Conservation (phyloP, 2,888 invertebrate species). For the Nephrotoma flavescens region DNA sequence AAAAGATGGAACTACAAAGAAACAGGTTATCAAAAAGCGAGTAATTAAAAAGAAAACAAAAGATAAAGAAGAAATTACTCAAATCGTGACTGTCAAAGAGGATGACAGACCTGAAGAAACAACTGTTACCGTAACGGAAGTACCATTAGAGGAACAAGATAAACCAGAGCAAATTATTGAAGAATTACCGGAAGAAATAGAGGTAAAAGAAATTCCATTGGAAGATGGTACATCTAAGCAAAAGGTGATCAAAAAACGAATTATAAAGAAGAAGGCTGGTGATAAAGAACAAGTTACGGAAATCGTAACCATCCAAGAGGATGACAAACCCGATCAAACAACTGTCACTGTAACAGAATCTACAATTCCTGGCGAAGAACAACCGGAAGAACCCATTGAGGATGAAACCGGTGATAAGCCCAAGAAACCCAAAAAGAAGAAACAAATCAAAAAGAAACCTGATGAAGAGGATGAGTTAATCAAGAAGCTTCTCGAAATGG, state of each 20-base stretch:
- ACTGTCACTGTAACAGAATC: slow-evolving; percentile 17
- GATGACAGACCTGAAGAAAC: slow-evolving; percentile 28
- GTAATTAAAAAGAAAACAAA: slow-evolving; percentile 26
- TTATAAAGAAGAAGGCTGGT: slow-evolving; percentile 24
- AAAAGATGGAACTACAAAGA: slow-evolving; percentile 19
- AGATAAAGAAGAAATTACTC: slow-evolving; percentile 26
- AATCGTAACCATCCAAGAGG: slow-evolving; percentile 25
- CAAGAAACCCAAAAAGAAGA: slow-evolving; percentile 16
- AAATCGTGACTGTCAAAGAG: slow-evolving; percentile 29
- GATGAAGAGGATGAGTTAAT: slow-evolving; percentile 26
- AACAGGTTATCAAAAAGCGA: slow-evolving; percentile 21
- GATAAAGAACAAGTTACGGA: slow-evolving; percentile 26
- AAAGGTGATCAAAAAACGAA: slow-evolving; percentile 23
- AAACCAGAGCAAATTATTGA: slow-evolving; percentile 11
- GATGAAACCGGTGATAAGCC: slow-evolving; percentile 5
- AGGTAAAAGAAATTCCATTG: slow-evolving; percentile 23
- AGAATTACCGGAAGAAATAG: slow-evolving; percentile 9
- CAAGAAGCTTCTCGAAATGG: slow-evolving; percentile 20
- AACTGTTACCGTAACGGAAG: slow-evolving; percentile 20
- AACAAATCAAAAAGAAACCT: slow-evolving; percentile 18
- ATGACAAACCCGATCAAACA: slow-evolving; percentile 22
- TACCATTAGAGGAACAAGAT: slow-evolving; percentile 12
- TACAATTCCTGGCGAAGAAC: slow-evolving; percentile 11
- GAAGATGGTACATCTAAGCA: slow-evolving; percentile 20
- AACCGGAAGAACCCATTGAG: slow-evolving; percentile 11